Base-by-base conservation (phyloP, 1,140 invertebrate genomes). In the Lethocerus indicus region DNA sequence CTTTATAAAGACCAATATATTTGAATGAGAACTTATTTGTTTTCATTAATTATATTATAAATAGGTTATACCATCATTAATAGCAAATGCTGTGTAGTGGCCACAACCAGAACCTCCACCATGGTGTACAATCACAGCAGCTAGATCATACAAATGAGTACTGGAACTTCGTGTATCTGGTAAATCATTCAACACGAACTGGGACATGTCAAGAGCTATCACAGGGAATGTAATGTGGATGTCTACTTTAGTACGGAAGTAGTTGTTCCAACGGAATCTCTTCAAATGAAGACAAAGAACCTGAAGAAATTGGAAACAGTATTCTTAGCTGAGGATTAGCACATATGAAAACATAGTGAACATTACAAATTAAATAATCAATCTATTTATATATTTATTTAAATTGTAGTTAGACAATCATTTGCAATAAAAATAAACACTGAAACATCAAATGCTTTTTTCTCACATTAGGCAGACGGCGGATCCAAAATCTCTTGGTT, bases 401-500 rank as follows among this genome's bases (percentile, higher is more conserved):
- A n/a, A n/a, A n/a, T n/a, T n/a, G n/a, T n/a, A n/a, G n/a, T n/a
- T n/a, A n/a, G n/a, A n/a, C n/a, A n/a, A n/a, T n/a, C n/a, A n/a
- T n/a, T n/a, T n/a, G n/a, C n/a, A n/a, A n/a, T n/a, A n/a, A n/a
- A n/a, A n/a, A n/a, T n/a, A n/a, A n/a, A n/a, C n/a, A n/a, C n/a
- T n/a, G n/a, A n/a, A n/a, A n/a, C n/a, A n/a, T n/a, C n/a, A n/a
- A n/a, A n/a, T n/a, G n/a, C n/a, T n/a, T n/a, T n/a, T n/a, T n/a
- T 63, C 67, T 69, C 58, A 87, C 83, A 69, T 87, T 87, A 56
- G 83, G 83, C 60, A 87, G 66, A 58, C 81, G 67, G 54, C 82
- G 66, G 58, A 87, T 82, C 81, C 83, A 85, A 67, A 87, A 89
- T 61, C 83, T 78, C 65, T 87, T 87, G 27, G 84, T 87, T 13